Evolutionary conservation across 1,140 invertebrate species (phyloP), one percentile per base, ranked within the genome.

Genomic region (Zaprionus taronus): DNA sequence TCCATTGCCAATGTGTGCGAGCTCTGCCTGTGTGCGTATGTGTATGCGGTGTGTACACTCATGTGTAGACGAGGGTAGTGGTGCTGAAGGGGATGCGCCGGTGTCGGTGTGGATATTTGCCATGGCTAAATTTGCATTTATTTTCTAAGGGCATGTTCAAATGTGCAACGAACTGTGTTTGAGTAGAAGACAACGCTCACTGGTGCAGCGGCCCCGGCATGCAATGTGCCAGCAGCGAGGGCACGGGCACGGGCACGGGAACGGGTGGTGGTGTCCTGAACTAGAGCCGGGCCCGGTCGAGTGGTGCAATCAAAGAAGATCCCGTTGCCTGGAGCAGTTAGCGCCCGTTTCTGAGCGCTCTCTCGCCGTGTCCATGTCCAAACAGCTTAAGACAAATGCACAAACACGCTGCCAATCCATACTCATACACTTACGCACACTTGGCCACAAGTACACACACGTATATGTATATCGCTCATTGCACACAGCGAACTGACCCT

Each of bases 101-200:
- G 47, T 51, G 12, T 47, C 31, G 26, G 63, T 63, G 41, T 64
- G 64, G 36, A 41, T 78, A 78, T 83, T 89, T 89, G 84, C 80
- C 36, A 80, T 80, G 68, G 84, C 84, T 70, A 89, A 87, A 87
- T 87, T 87, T 87, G 84, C 84, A 87, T 87, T 89, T 87, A 84
- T 89, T 87, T 87, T 89, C 72, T 76, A 66, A 89, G 84, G 84
- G 84, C 83, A 87, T 89, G 84, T 89, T 87, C 84, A 89, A 89
- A 83, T 87, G 84, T 87, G 84, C 84, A 87, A 89, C 84, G 84
- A 89, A 87, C 84, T 87, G 84, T 87, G 72, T 67, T 83, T 80
- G 84, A 83, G 81, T 78, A 62, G 84, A 87, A 81, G 83, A 86
- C 79, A 86, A 61, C 74, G 63, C 49, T 72, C 55, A 65, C 44